Conservation (phyloP, 2,113 vertebrate species). For the Amblyornis subalaris region DNA sequence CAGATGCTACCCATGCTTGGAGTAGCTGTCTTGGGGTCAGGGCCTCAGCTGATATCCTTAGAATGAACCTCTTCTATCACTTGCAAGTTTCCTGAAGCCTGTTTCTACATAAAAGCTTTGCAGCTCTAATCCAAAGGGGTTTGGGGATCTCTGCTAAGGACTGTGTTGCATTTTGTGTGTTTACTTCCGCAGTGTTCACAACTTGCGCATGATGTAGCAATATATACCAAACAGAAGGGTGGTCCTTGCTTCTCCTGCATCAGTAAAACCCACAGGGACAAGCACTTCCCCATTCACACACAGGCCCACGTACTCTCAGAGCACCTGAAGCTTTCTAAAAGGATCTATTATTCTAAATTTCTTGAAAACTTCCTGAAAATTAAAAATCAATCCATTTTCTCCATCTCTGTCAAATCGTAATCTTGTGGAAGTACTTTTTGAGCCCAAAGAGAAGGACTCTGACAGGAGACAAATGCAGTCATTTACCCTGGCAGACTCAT, state of each 20-base stretch:
- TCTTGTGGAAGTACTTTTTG: background rate
- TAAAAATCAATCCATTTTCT: background rate
- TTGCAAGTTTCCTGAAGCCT: background rate
- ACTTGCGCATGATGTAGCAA: background rate
- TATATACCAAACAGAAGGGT: background rate
- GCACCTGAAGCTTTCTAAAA: background rate
- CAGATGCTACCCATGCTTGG: background rate
- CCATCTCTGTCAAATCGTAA: background rate
- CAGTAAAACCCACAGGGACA: background rate
- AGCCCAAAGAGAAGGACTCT: background rate
- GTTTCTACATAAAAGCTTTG: background rate
- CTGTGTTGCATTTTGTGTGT: background rate
- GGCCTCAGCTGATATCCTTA: background rate
- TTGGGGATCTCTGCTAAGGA: background rate
- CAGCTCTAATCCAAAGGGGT: background rate
- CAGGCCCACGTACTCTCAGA: accelerated
- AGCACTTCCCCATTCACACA: background rate
- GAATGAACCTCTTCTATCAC: background rate
- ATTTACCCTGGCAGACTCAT: slow-evolving; percentile 24
- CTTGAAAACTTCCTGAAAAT: slow-evolving; percentile 1
- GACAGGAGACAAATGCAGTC: slow-evolving; percentile 31
- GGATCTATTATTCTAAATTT: background rate
- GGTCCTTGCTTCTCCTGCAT: background rate
- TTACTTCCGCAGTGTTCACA: background rate
- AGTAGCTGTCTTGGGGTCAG: background rate